These are phyloP conservation scores for Epinephelus lanceolatus DNA, from an alignment of 2,113 vertebrate species.

Conservation along the genomic window DNA sequence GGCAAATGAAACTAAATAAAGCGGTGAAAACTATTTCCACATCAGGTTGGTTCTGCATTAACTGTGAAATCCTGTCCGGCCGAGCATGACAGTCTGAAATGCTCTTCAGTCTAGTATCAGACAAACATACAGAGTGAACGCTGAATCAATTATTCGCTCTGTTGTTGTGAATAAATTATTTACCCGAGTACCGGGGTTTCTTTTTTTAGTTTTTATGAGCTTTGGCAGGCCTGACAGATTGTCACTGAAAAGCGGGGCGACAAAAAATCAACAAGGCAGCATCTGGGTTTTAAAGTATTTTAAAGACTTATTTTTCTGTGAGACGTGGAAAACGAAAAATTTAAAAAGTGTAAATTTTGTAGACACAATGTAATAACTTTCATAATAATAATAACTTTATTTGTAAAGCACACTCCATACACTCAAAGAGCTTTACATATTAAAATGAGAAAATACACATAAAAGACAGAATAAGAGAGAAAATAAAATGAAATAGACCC, in stretches of 20 bases:
- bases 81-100: not conserved
- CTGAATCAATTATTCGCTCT: conserved; percentile 11
- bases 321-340: not conserved
- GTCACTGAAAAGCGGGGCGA: not conserved
- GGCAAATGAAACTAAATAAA: not conserved
- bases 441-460: too few species aligned
- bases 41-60: not conserved
- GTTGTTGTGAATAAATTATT: conserved; percentile 16
- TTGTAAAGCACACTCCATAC: too few species aligned
- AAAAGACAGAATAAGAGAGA: too few species aligned
- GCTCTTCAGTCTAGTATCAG: not conserved
- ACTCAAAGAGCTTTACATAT: too few species aligned
- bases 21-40: not conserved
- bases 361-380: too few species aligned
- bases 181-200: not conserved
- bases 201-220: conserved; percentile 10
- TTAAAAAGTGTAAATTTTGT: not conserved
- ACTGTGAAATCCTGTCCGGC: conserved; percentile 5
- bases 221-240: not conserved
- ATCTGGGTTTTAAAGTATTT: not conserved
- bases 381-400: too few species aligned
- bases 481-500: too few species aligned
- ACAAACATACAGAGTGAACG: not conserved
- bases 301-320: not conserved
- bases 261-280: not conserved